Percentiles rank a stretch among this genome's conserved stretches.
phyloP scores from a whole-genome alignment of 2,888 invertebrate genomes.

The Allolobophora icterica region DNA sequence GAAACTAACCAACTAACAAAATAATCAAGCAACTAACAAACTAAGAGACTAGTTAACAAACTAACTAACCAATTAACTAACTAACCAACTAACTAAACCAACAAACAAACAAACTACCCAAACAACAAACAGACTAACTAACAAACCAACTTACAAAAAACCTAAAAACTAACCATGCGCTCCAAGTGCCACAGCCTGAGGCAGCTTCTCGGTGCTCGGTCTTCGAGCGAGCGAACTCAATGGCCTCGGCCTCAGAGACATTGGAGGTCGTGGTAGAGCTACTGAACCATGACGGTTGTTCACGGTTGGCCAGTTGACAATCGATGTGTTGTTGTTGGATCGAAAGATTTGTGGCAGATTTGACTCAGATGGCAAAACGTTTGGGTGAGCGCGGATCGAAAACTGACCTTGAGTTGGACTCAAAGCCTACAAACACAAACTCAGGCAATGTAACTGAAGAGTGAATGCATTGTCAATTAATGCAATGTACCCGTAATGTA shows the following conservation, averaged over 20 bases:
- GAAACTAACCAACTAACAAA: no score
- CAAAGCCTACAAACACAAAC: background rate
- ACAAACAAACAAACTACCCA: no score
- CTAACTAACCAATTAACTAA: no score
- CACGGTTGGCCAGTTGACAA: constrained; percentile 18
- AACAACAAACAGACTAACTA: no score
- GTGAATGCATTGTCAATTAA: background rate
- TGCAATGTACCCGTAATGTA: no score
- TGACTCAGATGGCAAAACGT: background rate
- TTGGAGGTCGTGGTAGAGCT: background rate
- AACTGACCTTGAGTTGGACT: constrained; percentile 18
- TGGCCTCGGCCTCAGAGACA: background rate
- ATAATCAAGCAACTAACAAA: no score
- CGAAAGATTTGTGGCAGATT: constrained; percentile 3
- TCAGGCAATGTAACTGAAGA: background rate
- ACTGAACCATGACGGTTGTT: background rate
- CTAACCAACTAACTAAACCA: no score
- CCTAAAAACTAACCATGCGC: background rate
- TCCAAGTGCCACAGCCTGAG: background rate
- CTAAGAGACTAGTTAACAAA: no score
- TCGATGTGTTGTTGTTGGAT: background rate
- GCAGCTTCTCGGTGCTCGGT: constrained; percentile 6
- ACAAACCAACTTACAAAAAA: no score
- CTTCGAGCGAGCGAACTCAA: background rate
- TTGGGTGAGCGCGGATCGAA: background rate